These are phyloP conservation scores for Cyprinodon diabolis DNA, from an alignment of 2,797 vertebrate species.

Conservation along the genomic window DNA sequence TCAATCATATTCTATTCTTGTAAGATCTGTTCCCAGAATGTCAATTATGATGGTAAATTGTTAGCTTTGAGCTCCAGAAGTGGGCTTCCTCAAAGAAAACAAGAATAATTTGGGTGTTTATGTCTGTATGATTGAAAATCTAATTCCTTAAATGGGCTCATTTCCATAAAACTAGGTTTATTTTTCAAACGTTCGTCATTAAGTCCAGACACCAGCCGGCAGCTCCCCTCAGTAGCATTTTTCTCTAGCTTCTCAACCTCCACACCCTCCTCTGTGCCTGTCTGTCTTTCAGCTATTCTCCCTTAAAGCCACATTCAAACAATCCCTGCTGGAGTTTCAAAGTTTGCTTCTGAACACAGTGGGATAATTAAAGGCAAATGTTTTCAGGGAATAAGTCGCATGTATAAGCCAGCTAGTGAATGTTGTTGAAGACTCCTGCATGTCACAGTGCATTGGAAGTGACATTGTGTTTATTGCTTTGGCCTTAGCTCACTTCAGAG, in stretches of 20 bases:
- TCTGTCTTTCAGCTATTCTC: slow-evolving; percentile 34
- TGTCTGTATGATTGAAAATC: slow-evolving; percentile 40
- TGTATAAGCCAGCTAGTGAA: slow-evolving; percentile 8
- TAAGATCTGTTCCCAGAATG: slow-evolving; percentile 16
- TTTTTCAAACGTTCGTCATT: slow-evolving; percentile 34
- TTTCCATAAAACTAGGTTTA: slow-evolving; percentile 38
- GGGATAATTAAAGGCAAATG: slow-evolving; percentile 56
- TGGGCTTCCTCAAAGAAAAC: slow-evolving; percentile 25
- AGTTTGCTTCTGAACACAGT: slow-evolving; percentile 31
- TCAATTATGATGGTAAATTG: slow-evolving; percentile 22
- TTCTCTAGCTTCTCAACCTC: slow-evolving; percentile 25
- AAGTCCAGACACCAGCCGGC: slow-evolving; percentile 27
- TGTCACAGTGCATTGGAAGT: slow-evolving; percentile 63
- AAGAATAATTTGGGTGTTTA: slow-evolving; percentile 25
- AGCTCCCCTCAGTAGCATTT: slow-evolving; percentile 27
- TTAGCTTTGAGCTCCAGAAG: slow-evolving; percentile 24
- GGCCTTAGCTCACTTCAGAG: slow-evolving; percentile 38
- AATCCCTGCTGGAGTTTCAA: slow-evolving; percentile 31
- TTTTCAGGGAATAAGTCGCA: slow-evolving; percentile 22
- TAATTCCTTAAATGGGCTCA: slow-evolving; percentile 38
- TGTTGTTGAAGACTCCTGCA: slow-evolving; percentile 16
- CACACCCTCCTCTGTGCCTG: slow-evolving; percentile 8
- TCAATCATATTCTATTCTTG: slow-evolving; percentile 7
- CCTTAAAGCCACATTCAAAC: slow-evolving; percentile 7
- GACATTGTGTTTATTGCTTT: slow-evolving; percentile 68